Percentiles rank a stretch among this genome's conserved stretches.
These are phyloP conservation scores for Agrotis puta DNA, from an alignment of 2,888 invertebrate species.

Conservation along the genomic window DNA sequence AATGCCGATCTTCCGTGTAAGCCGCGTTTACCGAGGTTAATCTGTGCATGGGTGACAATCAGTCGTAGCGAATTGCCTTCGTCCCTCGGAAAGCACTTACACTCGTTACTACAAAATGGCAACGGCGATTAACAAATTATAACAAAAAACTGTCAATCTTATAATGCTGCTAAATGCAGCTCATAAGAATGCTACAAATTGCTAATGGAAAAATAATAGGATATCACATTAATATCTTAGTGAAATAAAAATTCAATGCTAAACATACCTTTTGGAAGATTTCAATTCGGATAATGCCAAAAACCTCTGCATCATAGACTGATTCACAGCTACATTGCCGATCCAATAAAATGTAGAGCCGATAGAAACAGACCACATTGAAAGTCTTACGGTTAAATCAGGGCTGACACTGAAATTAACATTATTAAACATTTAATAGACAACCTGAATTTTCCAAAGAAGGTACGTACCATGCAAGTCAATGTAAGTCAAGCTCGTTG, in stretches of 20 bases:
- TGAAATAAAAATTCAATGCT: background rate
- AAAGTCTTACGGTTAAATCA: conserved; percentile 94
- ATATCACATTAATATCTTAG: background rate
- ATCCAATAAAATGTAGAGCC: conserved; percentile 94
- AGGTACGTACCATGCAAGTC: no score
- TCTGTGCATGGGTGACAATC: no score
- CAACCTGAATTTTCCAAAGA: no score
- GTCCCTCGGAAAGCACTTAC: no score
- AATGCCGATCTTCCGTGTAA: no score
- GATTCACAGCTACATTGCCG: conserved; percentile 94
- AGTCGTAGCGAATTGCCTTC: no score
- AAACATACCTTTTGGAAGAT: conserved; percentile 90
- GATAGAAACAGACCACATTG: conserved; percentile 93
- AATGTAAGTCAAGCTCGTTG: no score
- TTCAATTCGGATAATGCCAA: conserved; percentile 92
- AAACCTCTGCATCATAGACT: conserved; percentile 95
- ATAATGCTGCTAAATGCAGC: background rate
- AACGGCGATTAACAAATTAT: no score
- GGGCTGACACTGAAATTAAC: conserved; percentile 89
- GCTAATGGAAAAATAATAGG: background rate
- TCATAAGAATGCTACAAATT: background rate
- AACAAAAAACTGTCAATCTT: background rate
- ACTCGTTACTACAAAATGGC: no score
- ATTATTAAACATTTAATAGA: no score
- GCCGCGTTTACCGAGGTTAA: no score